Evolutionary conservation across 1,140 invertebrate genomes (phyloP).

Genomic region (Scaptomyza hsui): DNA sequence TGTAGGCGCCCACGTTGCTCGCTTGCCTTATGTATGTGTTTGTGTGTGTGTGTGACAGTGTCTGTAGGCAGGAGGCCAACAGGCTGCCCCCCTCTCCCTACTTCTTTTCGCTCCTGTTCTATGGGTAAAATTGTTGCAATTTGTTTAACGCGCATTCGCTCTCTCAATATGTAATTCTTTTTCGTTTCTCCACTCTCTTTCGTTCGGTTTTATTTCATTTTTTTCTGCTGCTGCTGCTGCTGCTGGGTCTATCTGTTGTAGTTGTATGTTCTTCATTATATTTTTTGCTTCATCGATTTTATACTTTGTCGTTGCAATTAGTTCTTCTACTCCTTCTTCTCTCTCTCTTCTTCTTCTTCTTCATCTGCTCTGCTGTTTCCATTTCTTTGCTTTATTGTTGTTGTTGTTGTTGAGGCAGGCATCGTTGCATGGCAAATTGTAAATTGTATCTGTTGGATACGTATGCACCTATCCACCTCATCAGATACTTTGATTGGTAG

Average conservation of each 20-base stretch:
- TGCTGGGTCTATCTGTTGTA: constrained; percentile 50
- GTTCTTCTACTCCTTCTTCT: constrained; percentile 63
- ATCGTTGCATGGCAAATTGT: constrained; percentile 32
- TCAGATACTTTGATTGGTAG: constrained; percentile 33
- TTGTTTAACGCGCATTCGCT: constrained; percentile 66
- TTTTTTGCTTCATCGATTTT: constrained; percentile 78
- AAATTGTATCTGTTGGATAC: constrained; percentile 32
- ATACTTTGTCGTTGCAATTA: constrained; percentile 80
- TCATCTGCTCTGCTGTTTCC: constrained; percentile 25
- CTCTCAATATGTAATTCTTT: not conserved
- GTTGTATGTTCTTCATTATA: constrained; percentile 63
- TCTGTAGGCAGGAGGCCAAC: constrained; percentile 53
- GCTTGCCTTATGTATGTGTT: constrained; percentile 28
- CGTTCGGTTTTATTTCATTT: constrained; percentile 14
- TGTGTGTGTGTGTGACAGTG: constrained; percentile 16
- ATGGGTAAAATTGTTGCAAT: constrained; percentile 64
- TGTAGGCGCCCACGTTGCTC: constrained; percentile 76
- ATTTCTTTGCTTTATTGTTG: constrained; percentile 45
- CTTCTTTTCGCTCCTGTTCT: constrained; percentile 10
- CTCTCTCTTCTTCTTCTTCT: constrained; percentile 23
- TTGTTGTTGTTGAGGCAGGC: constrained; percentile 49
- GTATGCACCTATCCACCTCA: constrained; percentile 19
- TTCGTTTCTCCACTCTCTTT: constrained; percentile 21
- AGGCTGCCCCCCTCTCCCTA: constrained; percentile 49
- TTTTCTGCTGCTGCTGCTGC: constrained; percentile 46